Conservation (phyloP, 2,888 invertebrate species). For the Drosophila birchii region DNA sequence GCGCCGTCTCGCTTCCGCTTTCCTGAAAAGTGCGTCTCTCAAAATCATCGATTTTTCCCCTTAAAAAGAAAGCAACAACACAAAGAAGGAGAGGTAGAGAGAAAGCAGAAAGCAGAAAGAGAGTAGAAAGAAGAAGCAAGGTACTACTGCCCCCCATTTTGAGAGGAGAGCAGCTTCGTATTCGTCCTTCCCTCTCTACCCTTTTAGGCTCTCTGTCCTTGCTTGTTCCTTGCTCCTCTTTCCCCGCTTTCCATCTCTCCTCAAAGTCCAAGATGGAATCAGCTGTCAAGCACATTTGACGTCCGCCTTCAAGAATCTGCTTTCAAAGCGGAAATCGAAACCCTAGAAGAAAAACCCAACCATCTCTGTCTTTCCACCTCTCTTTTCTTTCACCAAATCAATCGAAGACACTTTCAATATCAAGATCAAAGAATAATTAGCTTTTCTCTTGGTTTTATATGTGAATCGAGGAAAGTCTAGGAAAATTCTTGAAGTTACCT, state of each 20-base stretch:
- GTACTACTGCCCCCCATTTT: constrained; percentile 70
- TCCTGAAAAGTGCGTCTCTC: constrained; percentile 61
- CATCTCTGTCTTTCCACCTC: neutral
- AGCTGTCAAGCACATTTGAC: constrained; percentile 15
- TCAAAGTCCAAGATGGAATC: constrained; percentile 1
- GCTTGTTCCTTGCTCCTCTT: too few species aligned
- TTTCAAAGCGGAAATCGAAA: constrained; percentile 3
- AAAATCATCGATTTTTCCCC: constrained; percentile 70
- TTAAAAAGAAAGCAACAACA: constrained; percentile 43
- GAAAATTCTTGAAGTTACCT: neutral
- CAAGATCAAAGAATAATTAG: constrained; percentile 10
- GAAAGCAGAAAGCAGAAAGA: neutral
- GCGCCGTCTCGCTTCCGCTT: constrained; percentile 21
- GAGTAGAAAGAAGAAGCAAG: constrained; percentile 7
- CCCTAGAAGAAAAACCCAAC: neutral
- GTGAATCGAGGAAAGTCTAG: neutral
- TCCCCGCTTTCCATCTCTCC: too few species aligned
- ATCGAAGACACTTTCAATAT: constrained; percentile 9
- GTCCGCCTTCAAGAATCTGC: constrained; percentile 1
- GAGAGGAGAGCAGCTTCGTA: neutral
- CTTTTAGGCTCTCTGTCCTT: neutral
- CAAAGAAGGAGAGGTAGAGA: neutral
- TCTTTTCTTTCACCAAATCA: neutral
- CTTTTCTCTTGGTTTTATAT: neutral
- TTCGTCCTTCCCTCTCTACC: neutral